phyloP scores from a whole-genome alignment of 2,113 vertebrate genomes.

The western clawed frog (Xenopus tropicalis) region UCB_Xtro_10.0 CM004447.2:163832001-163832500 shows the following conservation, averaged over 20 bases:
- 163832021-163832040: neutral
- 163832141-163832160: slow-evolving; percentile 3
- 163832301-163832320: neutral
- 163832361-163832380: neutral
- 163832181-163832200: too few relatives aligned
- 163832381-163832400: too few relatives aligned
- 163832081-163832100: neutral
- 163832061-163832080: too few relatives aligned
- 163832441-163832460: neutral
- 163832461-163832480: too few relatives aligned
- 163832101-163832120: neutral
- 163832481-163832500: too few relatives aligned
- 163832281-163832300: too few relatives aligned
- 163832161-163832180: neutral
- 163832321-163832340: neutral
- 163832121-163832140: neutral
- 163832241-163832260: slow-evolving; percentile 1
- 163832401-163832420: neutral
- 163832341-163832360: neutral
- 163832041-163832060: neutral
- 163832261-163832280: neutral
- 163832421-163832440: neutral
- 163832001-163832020: neutral
- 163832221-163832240: too few relatives aligned
- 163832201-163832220: too few relatives aligned